Evolutionary conservation across 2,797 vertebrate genomes (phyloP).

Genomic region (Alca torda): DNA sequence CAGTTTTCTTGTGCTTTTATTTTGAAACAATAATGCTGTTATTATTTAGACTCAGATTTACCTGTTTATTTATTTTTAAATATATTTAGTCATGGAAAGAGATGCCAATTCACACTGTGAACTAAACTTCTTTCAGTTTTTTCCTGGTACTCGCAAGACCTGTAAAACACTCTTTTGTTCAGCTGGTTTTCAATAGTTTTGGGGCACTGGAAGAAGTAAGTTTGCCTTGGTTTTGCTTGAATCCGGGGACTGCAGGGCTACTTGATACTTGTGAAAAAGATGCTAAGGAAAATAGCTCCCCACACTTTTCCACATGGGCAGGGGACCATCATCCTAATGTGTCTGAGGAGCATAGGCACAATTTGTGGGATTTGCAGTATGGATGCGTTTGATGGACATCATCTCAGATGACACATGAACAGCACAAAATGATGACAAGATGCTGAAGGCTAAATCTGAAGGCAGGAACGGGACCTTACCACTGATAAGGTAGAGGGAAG

Average conservation of each 20-base stretch:
- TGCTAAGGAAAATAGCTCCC: not conserved
- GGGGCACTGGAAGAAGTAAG: not conserved
- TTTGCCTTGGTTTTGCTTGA: not conserved
- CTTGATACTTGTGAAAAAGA: not conserved
- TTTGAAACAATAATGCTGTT: not conserved
- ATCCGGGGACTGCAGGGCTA: not conserved
- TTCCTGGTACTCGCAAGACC: not conserved
- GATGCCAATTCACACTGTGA: not conserved
- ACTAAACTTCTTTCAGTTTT: not conserved
- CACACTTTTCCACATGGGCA: rapidly evolving
- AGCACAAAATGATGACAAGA: not conserved
- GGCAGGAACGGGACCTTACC: not conserved
- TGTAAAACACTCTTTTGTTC: not conserved
- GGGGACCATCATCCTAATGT: rapidly evolving
- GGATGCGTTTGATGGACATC: rapidly evolving
- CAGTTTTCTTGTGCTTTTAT: not conserved
- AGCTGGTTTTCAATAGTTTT: not conserved
- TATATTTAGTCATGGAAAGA: not conserved
- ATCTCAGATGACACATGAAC: not conserved
- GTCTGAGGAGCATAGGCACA: not conserved
- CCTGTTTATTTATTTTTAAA: not conserved
- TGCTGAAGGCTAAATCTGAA: not conserved
- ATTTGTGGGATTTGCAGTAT: not conserved
- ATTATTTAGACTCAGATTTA: not conserved
- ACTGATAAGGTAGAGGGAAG: not conserved